These are phyloP conservation scores for Tenthredo notha DNA, from an alignment of 2,888 invertebrate genomes.

Conservation along the genomic window DNA sequence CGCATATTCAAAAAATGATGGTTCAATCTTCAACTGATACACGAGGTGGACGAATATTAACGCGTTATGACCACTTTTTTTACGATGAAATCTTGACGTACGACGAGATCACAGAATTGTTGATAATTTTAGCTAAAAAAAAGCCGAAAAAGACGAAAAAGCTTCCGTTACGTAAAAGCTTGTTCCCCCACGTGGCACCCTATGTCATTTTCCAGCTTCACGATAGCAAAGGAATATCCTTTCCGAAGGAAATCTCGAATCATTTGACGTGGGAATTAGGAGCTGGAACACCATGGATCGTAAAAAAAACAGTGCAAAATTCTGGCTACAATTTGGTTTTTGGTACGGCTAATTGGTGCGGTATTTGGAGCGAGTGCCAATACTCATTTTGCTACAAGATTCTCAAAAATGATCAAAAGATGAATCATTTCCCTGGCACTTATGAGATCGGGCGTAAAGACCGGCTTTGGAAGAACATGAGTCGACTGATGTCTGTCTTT, in stretches of 20 bases:
- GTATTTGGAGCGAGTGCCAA: slow-evolving; percentile 97
- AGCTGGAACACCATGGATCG: slow-evolving; percentile 83
- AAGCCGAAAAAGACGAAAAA: background rate
- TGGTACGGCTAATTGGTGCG: slow-evolving; percentile 88
- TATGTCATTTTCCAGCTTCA: slow-evolving; percentile 81
- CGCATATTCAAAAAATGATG: background rate
- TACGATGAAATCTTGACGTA: slow-evolving; percentile 4
- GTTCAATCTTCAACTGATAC: slow-evolving; percentile 32
- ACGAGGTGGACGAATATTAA: background rate
- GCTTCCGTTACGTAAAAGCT: slow-evolving; percentile 69
- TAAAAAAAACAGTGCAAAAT: slow-evolving; percentile 80
- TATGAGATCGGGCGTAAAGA: slow-evolving; percentile 98
- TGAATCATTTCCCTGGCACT: slow-evolving; percentile 97
- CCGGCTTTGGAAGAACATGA: slow-evolving; percentile 90
- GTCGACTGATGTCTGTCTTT: slow-evolving; percentile 80
- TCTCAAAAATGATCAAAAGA: slow-evolving; percentile 92
- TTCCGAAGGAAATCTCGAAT: slow-evolving; percentile 79
- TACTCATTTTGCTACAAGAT: slow-evolving; percentile 91
- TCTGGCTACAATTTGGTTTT: slow-evolving; percentile 80
- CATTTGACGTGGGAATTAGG: slow-evolving; percentile 83
- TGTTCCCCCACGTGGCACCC: slow-evolving; percentile 80
- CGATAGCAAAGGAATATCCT: slow-evolving; percentile 76
- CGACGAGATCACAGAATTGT: slow-evolving; percentile 27
- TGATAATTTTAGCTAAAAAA: background rate
- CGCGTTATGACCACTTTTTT: background rate